phyloP scores from a whole-genome alignment of 1,140 invertebrate genomes.

The Trachymyrmex septentrionalis region DNA sequence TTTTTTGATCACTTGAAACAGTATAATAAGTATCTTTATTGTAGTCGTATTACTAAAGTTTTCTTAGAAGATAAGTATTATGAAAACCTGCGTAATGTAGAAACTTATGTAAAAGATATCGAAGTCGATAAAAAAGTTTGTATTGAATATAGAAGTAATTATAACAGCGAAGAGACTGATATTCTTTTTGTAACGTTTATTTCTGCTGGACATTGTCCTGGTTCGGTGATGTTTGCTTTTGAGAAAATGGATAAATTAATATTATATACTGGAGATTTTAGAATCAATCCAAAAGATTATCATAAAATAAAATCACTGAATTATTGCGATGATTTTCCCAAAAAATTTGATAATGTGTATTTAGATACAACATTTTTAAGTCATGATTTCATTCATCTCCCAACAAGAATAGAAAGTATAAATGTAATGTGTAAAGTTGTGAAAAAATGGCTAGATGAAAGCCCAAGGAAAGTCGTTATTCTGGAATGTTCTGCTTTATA shows the following conservation, averaged over 20 bases:
- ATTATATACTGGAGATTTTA: slow-evolving; percentile 91
- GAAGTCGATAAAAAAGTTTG: slow-evolving; percentile 72
- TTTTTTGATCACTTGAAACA: slow-evolving; percentile 76
- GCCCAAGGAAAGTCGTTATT: slow-evolving; percentile 85
- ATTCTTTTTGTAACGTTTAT: slow-evolving; percentile 87
- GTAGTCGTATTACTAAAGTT: slow-evolving; percentile 79
- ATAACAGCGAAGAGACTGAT: slow-evolving; percentile 78
- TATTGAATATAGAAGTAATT: slow-evolving; percentile 72
- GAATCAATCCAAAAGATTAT: slow-evolving; percentile 87
- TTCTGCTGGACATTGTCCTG: slow-evolving; percentile 91
- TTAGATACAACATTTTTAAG: slow-evolving; percentile 91
- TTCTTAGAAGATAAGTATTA: slow-evolving; percentile 73
- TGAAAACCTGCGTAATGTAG: slow-evolving; percentile 69
- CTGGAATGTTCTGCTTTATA: slow-evolving; percentile 87
- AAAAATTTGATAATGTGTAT: slow-evolving; percentile 89
- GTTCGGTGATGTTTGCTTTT: slow-evolving; percentile 92
- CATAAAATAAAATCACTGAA: slow-evolving; percentile 88
- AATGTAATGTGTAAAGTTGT: slow-evolving; percentile 85
- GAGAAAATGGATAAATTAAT: slow-evolving; percentile 85
- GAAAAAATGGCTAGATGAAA: slow-evolving; percentile 86
- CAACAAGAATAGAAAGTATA: slow-evolving; percentile 87
- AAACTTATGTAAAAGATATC: slow-evolving; percentile 80
- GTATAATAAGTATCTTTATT: slow-evolving; percentile 80
- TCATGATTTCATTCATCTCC: slow-evolving; percentile 86
- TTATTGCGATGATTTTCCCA: slow-evolving; percentile 82